These are phyloP conservation scores for Caenorhabditis sp. DNA, from an alignment of 2,888 invertebrate species.

Conservation along the genomic window DNA sequence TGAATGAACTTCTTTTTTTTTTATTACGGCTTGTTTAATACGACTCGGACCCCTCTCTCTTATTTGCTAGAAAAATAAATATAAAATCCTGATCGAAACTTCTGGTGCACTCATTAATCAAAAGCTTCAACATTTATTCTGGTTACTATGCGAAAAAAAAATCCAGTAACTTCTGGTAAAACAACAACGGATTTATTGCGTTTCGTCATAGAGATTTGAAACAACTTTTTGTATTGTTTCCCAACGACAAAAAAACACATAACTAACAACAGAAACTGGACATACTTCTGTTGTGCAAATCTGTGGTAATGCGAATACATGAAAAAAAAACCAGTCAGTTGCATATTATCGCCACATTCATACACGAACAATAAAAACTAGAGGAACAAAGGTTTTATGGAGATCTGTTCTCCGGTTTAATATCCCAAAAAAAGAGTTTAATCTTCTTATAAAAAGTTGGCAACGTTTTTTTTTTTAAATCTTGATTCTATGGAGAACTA, in stretches of 20 bases:
- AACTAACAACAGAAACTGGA: background rate
- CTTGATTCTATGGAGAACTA: too few relatives aligned
- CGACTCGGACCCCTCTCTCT: too few relatives aligned
- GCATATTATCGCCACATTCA: background rate
- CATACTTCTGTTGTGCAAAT: background rate
- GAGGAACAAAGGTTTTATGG: too few relatives aligned
- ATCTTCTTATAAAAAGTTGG: too few relatives aligned
- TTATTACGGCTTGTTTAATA: background rate
- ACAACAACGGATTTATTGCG: too few relatives aligned
- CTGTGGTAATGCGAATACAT: background rate
- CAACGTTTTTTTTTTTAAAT: too few relatives aligned
- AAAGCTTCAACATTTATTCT: background rate
- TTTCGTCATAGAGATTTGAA: too few relatives aligned
- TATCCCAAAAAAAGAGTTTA: too few relatives aligned
- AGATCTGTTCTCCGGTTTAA: too few relatives aligned
- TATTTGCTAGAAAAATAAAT: too few relatives aligned
- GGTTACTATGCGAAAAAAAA: background rate
- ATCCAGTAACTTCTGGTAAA: background rate
- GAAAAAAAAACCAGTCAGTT: conserved; percentile 4
- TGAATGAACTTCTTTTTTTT: background rate
- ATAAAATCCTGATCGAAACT: background rate
- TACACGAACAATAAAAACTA: too few relatives aligned
- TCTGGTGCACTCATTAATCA: background rate
- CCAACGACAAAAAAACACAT: background rate
- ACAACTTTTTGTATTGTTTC: too few relatives aligned